These are phyloP conservation scores for Drosophila putrida DNA, from an alignment of 2,888 invertebrate species.

Conservation along the genomic window DNA sequence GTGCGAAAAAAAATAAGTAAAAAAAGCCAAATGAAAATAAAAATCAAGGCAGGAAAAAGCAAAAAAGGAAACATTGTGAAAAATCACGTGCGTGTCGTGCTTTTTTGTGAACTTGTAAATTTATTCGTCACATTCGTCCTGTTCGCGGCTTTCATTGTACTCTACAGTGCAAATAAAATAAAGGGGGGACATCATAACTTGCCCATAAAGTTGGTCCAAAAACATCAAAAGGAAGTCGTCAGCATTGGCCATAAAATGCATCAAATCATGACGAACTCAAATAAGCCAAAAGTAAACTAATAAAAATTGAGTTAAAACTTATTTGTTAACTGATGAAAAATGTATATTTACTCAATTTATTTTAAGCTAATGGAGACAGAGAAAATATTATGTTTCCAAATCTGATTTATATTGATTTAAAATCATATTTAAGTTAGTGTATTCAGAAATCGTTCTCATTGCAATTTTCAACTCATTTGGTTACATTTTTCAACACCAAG, in stretches of 20 bases:
- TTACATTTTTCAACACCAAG: slow-evolving; percentile 12
- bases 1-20: slow-evolving; percentile 21
- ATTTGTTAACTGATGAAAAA: neutral
- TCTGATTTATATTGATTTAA: too few relatives aligned
- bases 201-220: slow-evolving; percentile 46
- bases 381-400: too few relatives aligned
- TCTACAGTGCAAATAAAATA: slow-evolving; percentile 24
- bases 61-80: slow-evolving; percentile 58
- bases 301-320: neutral
- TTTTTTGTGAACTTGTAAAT: slow-evolving; percentile 63
- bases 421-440: neutral
- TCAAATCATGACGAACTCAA: slow-evolving; percentile 8
- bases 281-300: slow-evolving; percentile 2
- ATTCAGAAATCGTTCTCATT: neutral
- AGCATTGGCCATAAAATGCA: slow-evolving; percentile 33
- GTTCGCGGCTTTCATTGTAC: slow-evolving; percentile 51
- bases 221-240: slow-evolving; percentile 26
- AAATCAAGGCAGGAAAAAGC: slow-evolving; percentile 27
- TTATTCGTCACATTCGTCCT: slow-evolving; percentile 63
- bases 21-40: slow-evolving; percentile 35
- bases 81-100: slow-evolving; percentile 76
- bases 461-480: slow-evolving; percentile 1
- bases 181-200: slow-evolving; percentile 37
- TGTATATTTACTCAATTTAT: too few relatives aligned
- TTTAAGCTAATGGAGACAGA: too few relatives aligned